Evolutionary conservation across 2,113 vertebrate genomes (phyloP).

Genomic region (Cinclus cinclus): DNA sequence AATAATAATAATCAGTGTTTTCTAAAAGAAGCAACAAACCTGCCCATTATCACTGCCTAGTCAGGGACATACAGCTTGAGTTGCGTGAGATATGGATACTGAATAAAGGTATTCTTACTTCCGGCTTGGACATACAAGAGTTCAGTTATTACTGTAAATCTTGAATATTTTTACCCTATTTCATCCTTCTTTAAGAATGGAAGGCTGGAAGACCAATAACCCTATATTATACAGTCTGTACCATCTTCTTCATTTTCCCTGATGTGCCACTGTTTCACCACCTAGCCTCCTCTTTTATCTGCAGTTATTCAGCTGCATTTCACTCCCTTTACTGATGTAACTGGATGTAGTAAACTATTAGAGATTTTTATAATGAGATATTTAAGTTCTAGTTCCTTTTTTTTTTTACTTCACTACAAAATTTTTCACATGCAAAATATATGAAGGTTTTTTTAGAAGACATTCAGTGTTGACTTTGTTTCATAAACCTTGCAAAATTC

Average conservation of each 20-base stretch:
- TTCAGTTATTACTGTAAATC: neutral
- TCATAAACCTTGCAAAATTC: neutral
- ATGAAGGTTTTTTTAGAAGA: neutral
- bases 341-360: neutral
- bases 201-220: neutral
- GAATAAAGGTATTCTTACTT: neutral
- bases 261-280: neutral
- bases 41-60: neutral
- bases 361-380: neutral
- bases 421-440: neutral
- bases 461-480: neutral
- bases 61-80: accelerated
- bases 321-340: neutral
- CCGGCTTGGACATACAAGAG: neutral
- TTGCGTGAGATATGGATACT: neutral
- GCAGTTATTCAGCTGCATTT: neutral
- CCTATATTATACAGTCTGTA: neutral
- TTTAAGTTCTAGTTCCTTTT: neutral
- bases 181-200: neutral
- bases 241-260: neutral
- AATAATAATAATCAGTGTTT: neutral
- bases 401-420: neutral
- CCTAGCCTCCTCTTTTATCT: neutral
- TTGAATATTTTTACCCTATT: neutral
- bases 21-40: neutral